Evolutionary conservation across 2,888 invertebrate species (phyloP), one percentile per base, ranked within the genome.

Genomic region (Endotricha flammealis): DNA sequence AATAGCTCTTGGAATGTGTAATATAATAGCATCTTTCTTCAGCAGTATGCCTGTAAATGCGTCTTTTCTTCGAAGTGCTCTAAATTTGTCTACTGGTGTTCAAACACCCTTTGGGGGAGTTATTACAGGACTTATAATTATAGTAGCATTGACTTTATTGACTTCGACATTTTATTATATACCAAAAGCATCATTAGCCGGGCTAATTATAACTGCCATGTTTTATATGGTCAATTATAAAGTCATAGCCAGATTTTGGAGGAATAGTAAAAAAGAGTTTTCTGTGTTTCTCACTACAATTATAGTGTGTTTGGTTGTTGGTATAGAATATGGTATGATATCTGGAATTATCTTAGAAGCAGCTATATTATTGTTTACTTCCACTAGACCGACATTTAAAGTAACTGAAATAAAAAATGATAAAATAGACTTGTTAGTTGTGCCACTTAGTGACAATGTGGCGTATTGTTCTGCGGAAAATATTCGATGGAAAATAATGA

Each of bases 61-160:
- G 32, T 94, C 95, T 1, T 95, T 95, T 71, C 93, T 94, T 0
- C 88, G 95, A 55, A 93, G 96, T 9, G 96, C 97, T 3, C 90
- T 98, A 3, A 97, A 97, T 72, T 91, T 96, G 63, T 92, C 95
- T 17, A 95, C 96, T 46, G 97, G 97, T 1, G 97, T 96, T 0
- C 91, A 91, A 57, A 97, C 96, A 0, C 91, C 94, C 0, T 88
- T 94, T 36, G 94, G 95, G 23, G 96, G 96, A 3, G 71, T 94
- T 3, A 87, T 93, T 11, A 95, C 93, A 9, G 93, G 92, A 29
- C 62, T 87, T 10, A 77, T 97, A 35, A 92, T 97, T 2, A 76
- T 97, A 28, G 68, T 96, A 42, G 92, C 96, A 0, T 82, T 97
- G 32, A 92, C 91, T 13, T 90, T 94, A 44, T 81, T 97, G 14